Conservation (phyloP, 2,888 invertebrate genomes). For the Dasysyrphus tricinctus region DNA sequence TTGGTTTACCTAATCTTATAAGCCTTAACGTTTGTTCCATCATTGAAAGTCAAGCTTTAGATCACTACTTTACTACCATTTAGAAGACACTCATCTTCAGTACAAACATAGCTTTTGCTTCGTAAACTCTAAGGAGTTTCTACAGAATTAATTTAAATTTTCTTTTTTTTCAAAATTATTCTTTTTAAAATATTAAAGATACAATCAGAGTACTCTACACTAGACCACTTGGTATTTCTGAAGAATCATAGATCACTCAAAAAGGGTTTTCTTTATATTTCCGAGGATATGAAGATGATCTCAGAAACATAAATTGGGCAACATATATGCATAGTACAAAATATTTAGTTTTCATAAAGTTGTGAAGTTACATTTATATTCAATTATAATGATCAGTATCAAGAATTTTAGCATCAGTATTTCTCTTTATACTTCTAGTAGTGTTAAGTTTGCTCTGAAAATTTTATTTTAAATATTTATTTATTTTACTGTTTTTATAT, state of each 20-base stretch:
- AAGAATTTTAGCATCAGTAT: constrained; percentile 22
- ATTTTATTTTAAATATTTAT: constrained; percentile 50
- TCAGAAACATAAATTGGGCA: neutral
- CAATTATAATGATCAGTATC: neutral
- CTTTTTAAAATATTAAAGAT: constrained; percentile 14
- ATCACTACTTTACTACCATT: constrained; percentile 47
- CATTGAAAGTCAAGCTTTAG: constrained; percentile 14
- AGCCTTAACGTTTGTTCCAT: constrained; percentile 5
- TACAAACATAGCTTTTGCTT: constrained; percentile 41
- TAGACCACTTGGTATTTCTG: constrained; percentile 3
- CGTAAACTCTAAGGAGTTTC: neutral
- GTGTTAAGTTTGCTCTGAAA: neutral
- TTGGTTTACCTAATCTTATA: constrained; percentile 15
- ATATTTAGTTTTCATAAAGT: constrained; percentile 40
- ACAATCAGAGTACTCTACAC: constrained; percentile 3
- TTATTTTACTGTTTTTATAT: constrained; percentile 58
- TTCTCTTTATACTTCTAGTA: constrained; percentile 12
- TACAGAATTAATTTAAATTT: neutral
- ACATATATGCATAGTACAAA: neutral
- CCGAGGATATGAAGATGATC: neutral
- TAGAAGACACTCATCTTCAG: constrained; percentile 38
- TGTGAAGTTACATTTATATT: constrained; percentile 48
- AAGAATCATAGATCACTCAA: neutral
- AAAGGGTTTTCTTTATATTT: neutral
- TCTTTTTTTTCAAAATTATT: neutral